These are phyloP conservation scores for Petrocephalus microphthalmus DNA, from an alignment of 2,113 vertebrate species.

Conservation along the genomic window DNA sequence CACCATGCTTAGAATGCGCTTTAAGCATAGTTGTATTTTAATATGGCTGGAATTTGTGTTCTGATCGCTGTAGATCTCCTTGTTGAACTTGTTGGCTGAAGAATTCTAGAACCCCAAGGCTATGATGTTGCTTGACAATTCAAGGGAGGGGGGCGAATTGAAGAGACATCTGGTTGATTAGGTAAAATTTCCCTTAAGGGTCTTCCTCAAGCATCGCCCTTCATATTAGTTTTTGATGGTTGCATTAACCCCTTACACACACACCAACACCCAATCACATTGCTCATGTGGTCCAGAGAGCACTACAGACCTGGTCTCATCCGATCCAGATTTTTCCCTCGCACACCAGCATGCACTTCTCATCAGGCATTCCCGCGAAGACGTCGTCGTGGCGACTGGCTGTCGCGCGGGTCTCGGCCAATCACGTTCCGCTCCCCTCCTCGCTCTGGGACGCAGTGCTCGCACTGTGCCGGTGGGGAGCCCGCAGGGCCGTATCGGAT, in stretches of 20 bases:
- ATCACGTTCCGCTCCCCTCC: not conserved
- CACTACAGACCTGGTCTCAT: not conserved
- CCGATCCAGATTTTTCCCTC: not conserved
- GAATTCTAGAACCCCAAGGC: not conserved
- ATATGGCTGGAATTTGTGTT: not conserved
- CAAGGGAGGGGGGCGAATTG: not conserved
- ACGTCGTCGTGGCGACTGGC: not conserved
- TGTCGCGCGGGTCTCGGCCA: not conserved
- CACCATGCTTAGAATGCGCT: not conserved
- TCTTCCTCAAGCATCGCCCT: not conserved
- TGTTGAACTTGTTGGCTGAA: not conserved
- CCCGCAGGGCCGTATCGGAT: not conserved
- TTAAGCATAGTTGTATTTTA: not conserved
- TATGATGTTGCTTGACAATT: not conserved
- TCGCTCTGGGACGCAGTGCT: not conserved
- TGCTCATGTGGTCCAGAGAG: not conserved
- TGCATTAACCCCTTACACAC: not conserved
- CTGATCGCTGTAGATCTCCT: not conserved
- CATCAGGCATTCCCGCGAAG: not conserved
- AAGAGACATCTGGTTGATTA: slow-evolving; percentile 4
- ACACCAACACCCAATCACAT: not conserved
- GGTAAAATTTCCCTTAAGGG: not conserved
- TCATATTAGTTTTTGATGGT: not conserved
- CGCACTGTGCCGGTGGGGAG: not conserved
- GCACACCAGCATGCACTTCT: not conserved